Conservation (phyloP, 2,113 vertebrate genomes). For the Cinclus mexicanus region DNA sequence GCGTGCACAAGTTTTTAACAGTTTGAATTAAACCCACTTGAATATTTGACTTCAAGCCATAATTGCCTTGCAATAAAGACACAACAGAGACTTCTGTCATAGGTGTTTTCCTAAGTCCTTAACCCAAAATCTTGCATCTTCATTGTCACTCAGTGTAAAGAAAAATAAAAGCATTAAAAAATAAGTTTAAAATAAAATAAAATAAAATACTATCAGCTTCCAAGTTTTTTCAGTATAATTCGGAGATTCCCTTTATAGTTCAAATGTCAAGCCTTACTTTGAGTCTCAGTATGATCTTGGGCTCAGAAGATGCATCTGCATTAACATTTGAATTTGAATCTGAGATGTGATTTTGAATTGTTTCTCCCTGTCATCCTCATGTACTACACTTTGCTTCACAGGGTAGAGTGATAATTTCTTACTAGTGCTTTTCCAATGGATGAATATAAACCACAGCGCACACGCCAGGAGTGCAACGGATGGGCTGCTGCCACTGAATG, state of each 20-base stretch:
- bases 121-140: background rate
- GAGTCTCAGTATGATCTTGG: background rate
- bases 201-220: background rate
- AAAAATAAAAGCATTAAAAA: background rate
- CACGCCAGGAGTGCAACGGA: background rate
- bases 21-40: background rate
- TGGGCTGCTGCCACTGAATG: background rate
- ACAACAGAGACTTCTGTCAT: background rate
- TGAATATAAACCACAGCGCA: background rate
- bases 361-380: background rate
- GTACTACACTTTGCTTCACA: background rate
- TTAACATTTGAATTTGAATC: background rate
- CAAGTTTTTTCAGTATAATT: background rate
- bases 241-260: background rate
- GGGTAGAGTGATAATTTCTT: background rate
- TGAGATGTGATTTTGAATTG: background rate
- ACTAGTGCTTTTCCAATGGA: background rate
- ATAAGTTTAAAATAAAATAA: background rate
- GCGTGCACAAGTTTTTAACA: background rate
- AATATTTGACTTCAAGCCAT: background rate
- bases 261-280: background rate
- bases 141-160: background rate
- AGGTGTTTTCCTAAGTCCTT: background rate
- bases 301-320: background rate
- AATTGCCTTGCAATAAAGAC: background rate